These are phyloP conservation scores for Omphaloscelis lunosa DNA, from an alignment of 2,888 invertebrate species.

Conservation along the genomic window DNA sequence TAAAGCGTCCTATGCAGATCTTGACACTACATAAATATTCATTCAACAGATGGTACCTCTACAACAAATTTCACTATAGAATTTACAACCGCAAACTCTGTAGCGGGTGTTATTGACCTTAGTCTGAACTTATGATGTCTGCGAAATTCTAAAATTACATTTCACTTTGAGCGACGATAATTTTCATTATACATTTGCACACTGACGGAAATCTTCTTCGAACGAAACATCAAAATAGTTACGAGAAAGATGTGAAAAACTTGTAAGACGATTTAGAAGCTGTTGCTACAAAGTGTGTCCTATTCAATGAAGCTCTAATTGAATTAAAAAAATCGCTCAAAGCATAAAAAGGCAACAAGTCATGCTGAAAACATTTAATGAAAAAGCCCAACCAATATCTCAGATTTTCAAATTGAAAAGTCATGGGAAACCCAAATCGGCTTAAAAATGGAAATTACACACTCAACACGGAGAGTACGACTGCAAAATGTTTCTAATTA, in stretches of 20 bases:
- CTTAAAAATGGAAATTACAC: conserved; percentile 23
- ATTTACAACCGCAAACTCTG: conserved; percentile 30
- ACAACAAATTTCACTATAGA: conserved; percentile 32
- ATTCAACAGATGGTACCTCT: conserved; percentile 24
- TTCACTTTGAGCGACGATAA: conserved; percentile 4
- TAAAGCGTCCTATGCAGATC: conserved; percentile 7
- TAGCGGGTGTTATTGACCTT: conserved; percentile 38
- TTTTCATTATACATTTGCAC: conserved; percentile 24
- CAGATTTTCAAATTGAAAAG: conserved; percentile 5
- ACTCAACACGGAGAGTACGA: background rate
- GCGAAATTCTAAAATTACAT: conserved; percentile 42
- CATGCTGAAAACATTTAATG: conserved; percentile 15
- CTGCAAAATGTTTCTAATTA: conserved; percentile 35
- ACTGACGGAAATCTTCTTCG: background rate
- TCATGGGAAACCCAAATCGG: conserved; percentile 4
- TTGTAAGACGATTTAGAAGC: conserved; percentile 9
- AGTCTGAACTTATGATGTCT: conserved; percentile 32
- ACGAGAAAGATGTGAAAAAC: conserved; percentile 1
- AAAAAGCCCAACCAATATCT: conserved; percentile 12
- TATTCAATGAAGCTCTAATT: conserved; percentile 46
- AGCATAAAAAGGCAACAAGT: conserved; percentile 37
- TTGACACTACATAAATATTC: conserved; percentile 24
- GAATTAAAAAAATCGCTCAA: conserved; percentile 42
- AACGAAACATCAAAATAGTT: conserved; percentile 21
- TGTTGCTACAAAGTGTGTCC: background rate